Conservation (phyloP, 1,140 invertebrate genomes). For the Drosophila ambigua region DNA sequence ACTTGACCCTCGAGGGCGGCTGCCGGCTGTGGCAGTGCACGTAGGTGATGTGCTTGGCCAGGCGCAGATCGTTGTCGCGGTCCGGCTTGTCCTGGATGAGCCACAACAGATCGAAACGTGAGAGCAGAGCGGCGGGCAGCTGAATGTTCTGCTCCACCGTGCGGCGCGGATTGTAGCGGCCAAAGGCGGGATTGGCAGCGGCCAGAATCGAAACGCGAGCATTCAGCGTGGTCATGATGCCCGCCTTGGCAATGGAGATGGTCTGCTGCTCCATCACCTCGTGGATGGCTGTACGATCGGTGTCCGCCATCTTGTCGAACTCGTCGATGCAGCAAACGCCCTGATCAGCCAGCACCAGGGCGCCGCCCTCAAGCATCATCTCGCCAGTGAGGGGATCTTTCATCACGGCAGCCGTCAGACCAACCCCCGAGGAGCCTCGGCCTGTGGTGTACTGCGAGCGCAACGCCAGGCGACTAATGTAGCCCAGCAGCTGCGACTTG, state of each 20-base stretch:
- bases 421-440: constrained; percentile 96
- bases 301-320: constrained; percentile 99
- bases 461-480: constrained; percentile 96
- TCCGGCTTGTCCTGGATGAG: constrained; percentile 98
- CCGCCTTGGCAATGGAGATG: constrained; percentile 99
- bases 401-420: constrained; percentile 98
- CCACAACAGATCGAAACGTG: constrained; percentile 99
- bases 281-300: constrained; percentile 98
- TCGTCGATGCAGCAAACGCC: constrained; percentile 99
- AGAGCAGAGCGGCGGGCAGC: constrained; percentile 98
- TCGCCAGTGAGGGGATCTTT: constrained; percentile 99
- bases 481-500: constrained; percentile 98
- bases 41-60: constrained; percentile 99
- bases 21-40: constrained; percentile 97
- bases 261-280: constrained; percentile 99
- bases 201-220: constrained; percentile 98
- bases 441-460: constrained; percentile 99
- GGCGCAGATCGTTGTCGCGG: constrained; percentile 95
- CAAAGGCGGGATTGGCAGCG: constrained; percentile 99
- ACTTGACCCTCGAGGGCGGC: constrained; percentile 90
- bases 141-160: constrained; percentile 99
- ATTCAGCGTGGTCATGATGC: constrained; percentile 99
- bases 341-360: constrained; percentile 98
- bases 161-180: constrained; percentile 97
- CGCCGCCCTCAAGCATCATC: constrained; percentile 98